These are phyloP conservation scores for Coturnix japonica DNA, from an alignment of 2,113 vertebrate species.

Conservation along the genomic window DNA sequence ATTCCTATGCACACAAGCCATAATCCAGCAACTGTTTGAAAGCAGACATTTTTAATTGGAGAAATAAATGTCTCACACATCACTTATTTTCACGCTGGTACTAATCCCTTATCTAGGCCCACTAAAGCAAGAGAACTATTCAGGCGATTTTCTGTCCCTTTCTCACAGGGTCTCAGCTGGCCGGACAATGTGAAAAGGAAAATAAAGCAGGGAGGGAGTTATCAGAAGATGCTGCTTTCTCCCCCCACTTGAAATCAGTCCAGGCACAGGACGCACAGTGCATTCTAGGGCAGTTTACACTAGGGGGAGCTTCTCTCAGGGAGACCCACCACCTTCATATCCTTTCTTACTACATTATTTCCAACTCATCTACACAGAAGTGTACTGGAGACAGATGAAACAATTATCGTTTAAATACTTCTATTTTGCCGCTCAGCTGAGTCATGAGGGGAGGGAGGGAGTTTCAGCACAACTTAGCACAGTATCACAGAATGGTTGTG, in stretches of 20 bases:
- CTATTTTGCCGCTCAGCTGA: not conserved
- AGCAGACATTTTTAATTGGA: not conserved
- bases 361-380: not conserved
- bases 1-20: not conserved
- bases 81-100: not conserved
- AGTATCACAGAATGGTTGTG: not conserved
- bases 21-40: not conserved
- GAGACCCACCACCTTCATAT: not conserved
- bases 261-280: not conserved
- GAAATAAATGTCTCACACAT: not conserved
- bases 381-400: not conserved
- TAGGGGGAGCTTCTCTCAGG: slow-evolving; percentile 44
- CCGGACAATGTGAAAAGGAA: not conserved
- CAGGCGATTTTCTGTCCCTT: not conserved
- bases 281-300: slow-evolving; percentile 10
- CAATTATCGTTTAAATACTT: not conserved
- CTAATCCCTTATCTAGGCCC: not conserved
- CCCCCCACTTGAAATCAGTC: not conserved
- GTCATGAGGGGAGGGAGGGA: accelerated
- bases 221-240: not conserved
- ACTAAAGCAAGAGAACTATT: not conserved
- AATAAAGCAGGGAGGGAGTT: not conserved
- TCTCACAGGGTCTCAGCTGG: not conserved
- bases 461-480: not conserved
- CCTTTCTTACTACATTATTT: not conserved